Percentiles rank a stretch among this genome's conserved stretches.
Evolutionary conservation across 1,140 invertebrate genomes (phyloP).

Genomic region (Acyrthosiphon pisum): DNA sequence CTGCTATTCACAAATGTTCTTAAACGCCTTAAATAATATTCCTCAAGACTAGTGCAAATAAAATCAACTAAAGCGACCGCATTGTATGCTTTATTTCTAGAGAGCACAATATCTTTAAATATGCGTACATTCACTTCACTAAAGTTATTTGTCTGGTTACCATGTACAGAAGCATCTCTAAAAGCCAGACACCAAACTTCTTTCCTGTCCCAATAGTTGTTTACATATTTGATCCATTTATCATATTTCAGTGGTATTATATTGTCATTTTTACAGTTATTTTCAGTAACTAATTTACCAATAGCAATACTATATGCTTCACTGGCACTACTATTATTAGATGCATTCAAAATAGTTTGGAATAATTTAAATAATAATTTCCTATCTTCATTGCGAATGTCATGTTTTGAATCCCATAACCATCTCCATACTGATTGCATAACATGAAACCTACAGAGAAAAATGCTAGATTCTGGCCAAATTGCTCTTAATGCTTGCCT

Average conservation of each 20-base stretch:
- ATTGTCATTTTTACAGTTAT: background rate
- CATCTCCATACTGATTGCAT: constrained; percentile 45
- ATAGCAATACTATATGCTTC: background rate
- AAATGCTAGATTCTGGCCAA: background rate
- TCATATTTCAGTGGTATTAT: background rate
- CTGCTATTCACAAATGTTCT: background rate
- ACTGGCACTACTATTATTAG: background rate
- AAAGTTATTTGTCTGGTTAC: background rate
- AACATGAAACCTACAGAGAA: constrained; percentile 44
- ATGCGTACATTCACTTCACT: background rate
- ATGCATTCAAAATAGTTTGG: background rate
- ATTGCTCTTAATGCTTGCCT: constrained; percentile 8
- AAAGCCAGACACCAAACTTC: background rate
- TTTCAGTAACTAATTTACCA: background rate
- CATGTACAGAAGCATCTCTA: constrained; percentile 1
- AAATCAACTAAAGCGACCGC: background rate
- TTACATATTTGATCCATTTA: background rate
- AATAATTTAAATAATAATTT: constrained; percentile 8
- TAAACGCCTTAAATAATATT: background rate
- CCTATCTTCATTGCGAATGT: background rate
- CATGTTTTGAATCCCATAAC: constrained; percentile 41
- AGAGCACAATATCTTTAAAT: background rate
- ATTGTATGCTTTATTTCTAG: background rate
- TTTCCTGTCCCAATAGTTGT: background rate
- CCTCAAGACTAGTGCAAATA: background rate